A percentile compares a stretch with the other conserved stretches of the same genome.
phyloP scores from a whole-genome alignment of 2,797 vertebrate species.

The Ptychobarbus kaznakovi region DNA sequence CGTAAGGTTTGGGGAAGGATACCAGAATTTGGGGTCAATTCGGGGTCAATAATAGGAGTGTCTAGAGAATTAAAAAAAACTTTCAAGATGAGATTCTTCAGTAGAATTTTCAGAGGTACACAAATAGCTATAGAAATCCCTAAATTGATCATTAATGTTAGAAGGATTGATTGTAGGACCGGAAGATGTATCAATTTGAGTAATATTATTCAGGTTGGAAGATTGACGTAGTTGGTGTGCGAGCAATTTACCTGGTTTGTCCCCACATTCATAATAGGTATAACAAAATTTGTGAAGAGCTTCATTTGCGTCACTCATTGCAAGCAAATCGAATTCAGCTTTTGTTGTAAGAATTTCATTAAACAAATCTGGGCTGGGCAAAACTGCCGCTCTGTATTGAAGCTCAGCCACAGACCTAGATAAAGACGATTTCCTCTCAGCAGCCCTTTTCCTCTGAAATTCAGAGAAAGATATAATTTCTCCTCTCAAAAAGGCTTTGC shows the following conservation, averaged over 20 bases:
- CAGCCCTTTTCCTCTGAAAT: slow-evolving; percentile 9
- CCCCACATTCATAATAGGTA: slow-evolving; percentile 35
- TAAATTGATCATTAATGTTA: not conserved
- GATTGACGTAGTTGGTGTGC: not conserved
- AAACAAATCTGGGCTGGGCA: not conserved
- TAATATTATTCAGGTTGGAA: not conserved
- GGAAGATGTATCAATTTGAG: not conserved
- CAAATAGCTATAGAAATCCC: not conserved
- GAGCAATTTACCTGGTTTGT: slow-evolving; percentile 22
- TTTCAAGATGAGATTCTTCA: not conserved
- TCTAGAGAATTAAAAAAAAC: not conserved
- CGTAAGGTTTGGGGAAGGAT: too few relatives aligned
- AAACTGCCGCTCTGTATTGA: too few relatives aligned
- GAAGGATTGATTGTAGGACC: not conserved
- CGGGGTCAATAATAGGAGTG: too few relatives aligned
- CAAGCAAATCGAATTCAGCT: not conserved
- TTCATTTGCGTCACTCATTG: not conserved
- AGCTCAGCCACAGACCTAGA: not conserved
- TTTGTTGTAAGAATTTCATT: not conserved
- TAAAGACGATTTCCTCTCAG: not conserved
- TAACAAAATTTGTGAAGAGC: not conserved
- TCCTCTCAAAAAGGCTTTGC: not conserved
- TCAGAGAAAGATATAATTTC: slow-evolving; percentile 22
- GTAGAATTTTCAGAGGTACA: not conserved
- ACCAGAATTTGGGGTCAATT: too few relatives aligned